Evolutionary conservation across 2,797 vertebrate species (phyloP), one percentile per base, ranked within the genome.

Genomic region (Xiphorhynchus erythropygius): DNA sequence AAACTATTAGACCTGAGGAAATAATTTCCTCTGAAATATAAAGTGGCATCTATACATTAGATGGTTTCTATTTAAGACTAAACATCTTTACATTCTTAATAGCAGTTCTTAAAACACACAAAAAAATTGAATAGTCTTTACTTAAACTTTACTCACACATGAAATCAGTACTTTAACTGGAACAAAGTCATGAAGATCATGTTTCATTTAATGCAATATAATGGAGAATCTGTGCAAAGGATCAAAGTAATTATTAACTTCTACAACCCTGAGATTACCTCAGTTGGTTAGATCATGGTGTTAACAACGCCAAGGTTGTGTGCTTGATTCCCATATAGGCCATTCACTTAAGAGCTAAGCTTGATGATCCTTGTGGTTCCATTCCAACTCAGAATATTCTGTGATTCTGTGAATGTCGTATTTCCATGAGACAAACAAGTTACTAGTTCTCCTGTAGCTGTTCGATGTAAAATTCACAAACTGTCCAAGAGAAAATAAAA

Each of bases 241-340:
- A 53, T 93, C 76, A 59, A 80, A 93, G 91, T 94, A 96, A 93
- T 94, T 59, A 95, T 96, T 95, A 93, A 91, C 93, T 93, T 91
- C 46, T 84, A 57, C 33, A n/a, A 46, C 62, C 23, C 42, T 46
- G 62, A 64, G 42, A 46, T 64, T 44, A n/a, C 32, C 16, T 64
- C 41, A 25, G 15, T n/a, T 44, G 62, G 16, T 64, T 46, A 33
- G 62, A 64, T 32, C 62, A 33, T 13, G 42, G 11, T 46, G 32
- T 16, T 64, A 64, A 64, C 44, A 64, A 46, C n/a, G 32, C 62
- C 62, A 46, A 9, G 41, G 32, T 9, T 46, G 10, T 46, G 62
- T 32, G 22, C 11, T 46, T 64, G 42, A 44, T 64, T 30, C 23
- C 32, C 62, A 25, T 64, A n/a, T 25, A 32, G 41, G 32, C 30